These are phyloP conservation scores for Zingel zingel DNA, from an alignment of 2,113 vertebrate genomes.

Conservation along the genomic window DNA sequence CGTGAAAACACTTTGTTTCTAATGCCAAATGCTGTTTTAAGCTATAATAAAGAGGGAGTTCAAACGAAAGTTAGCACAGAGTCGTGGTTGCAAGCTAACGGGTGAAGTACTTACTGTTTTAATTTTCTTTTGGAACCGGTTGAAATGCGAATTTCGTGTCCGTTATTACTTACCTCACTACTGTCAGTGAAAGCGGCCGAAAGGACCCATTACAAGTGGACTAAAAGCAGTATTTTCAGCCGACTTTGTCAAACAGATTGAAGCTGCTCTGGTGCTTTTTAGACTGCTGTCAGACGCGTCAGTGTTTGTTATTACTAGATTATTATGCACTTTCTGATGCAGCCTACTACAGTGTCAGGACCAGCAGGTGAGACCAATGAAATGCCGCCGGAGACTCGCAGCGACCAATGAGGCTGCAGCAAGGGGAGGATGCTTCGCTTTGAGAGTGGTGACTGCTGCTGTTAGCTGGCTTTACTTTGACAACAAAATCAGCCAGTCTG, in stretches of 20 bases:
- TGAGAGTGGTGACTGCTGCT: slow-evolving; percentile 42
- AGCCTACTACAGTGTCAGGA: slow-evolving; percentile 35
- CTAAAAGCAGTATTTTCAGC: not conserved
- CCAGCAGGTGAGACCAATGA: slow-evolving; percentile 65
- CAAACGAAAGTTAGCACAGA: slow-evolving; percentile 1
- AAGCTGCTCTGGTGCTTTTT: not conserved
- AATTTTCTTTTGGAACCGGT: not conserved
- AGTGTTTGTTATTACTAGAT: slow-evolving; percentile 65
- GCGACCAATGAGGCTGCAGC: slow-evolving; percentile 59
- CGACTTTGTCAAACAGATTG: not conserved
- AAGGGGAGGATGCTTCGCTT: slow-evolving; percentile 25
- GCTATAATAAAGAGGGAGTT: not conserved
- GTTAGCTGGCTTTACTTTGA: not conserved
- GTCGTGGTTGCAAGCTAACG: no score
- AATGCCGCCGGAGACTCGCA: not conserved
- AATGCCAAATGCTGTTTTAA: not conserved
- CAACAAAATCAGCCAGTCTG: not conserved
- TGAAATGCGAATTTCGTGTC: not conserved
- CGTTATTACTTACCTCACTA: slow-evolving; percentile 61
- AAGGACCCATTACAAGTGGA: slow-evolving; percentile 33
- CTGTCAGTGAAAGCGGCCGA: slow-evolving; percentile 32
- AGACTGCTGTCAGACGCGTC: slow-evolving; percentile 29
- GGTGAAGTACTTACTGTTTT: slow-evolving; percentile 10
- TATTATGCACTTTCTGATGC: slow-evolving; percentile 44
- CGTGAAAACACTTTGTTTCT: not conserved